Conservation (phyloP, 2,797 vertebrate species). For the Pelochelys cantorii region DNA sequence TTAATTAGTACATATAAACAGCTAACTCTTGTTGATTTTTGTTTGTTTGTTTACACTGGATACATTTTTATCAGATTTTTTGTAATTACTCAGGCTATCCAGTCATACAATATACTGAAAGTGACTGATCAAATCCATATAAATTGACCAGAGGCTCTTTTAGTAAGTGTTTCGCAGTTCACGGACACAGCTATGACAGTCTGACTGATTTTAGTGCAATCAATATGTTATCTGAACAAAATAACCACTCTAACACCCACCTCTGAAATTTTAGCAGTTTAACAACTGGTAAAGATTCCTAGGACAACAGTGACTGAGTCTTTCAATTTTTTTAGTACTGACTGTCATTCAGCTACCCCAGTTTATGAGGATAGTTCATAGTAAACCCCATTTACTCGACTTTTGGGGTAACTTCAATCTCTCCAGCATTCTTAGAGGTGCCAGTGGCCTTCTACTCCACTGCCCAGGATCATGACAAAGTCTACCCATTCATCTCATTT, state of each 20-base stretch:
- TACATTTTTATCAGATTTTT: background rate
- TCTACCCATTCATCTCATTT: background rate
- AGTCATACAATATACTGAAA: background rate
- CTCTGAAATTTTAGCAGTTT: background rate
- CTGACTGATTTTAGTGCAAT: background rate
- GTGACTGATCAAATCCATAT: background rate
- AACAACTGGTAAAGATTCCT: background rate
- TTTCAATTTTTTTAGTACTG: background rate
- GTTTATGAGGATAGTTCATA: background rate
- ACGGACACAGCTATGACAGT: background rate
- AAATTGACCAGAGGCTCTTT: background rate
- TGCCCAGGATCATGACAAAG: background rate
- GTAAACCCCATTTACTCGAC: background rate
- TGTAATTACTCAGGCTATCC: background rate
- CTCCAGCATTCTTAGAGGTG: background rate
- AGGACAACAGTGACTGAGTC: background rate
- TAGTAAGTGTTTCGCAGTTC: background rate
- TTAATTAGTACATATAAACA: background rate
- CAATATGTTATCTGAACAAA: background rate
- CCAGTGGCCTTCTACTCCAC: background rate
- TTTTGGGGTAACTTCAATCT: background rate
- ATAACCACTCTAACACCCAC: background rate
- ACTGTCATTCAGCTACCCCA: background rate
- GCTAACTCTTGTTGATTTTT: background rate
- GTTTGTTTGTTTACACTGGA: background rate